These are phyloP conservation scores for Acrobasis repandana DNA, from an alignment of 2,888 invertebrate species.

Conservation along the genomic window DNA sequence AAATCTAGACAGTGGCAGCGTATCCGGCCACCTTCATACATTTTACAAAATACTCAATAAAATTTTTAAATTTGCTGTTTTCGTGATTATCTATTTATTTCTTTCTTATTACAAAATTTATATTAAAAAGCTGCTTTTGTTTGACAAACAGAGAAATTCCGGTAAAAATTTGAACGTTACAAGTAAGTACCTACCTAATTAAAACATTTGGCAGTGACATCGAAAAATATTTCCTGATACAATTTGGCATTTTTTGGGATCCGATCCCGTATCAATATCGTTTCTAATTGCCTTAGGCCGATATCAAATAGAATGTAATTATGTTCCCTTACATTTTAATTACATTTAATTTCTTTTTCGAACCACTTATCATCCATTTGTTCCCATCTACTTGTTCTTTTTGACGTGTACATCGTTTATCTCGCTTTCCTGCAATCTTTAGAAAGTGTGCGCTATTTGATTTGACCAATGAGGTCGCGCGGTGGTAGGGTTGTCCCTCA, in stretches of 20 bases:
- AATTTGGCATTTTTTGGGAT: not conserved
- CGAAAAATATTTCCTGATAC: not conserved
- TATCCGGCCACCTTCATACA: too few relatives aligned
- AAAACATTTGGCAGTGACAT: not conserved
- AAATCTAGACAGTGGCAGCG: too few relatives aligned
- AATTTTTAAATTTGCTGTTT: too few relatives aligned
- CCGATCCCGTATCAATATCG: slow-evolving; percentile 6
- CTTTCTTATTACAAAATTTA: too few relatives aligned
- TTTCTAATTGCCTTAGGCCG: slow-evolving; percentile 13
- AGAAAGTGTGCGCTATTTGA: too few relatives aligned
- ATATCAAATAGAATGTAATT: slow-evolving; percentile 13
- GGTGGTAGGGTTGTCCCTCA: too few relatives aligned
- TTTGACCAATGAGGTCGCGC: too few relatives aligned
- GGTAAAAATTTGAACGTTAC: not conserved
- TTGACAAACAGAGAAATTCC: not conserved
- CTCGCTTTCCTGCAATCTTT: too few relatives aligned
- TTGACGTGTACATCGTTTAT: too few relatives aligned
- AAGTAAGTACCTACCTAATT: not conserved
- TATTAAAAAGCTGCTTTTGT: not conserved
- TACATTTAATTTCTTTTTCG: slow-evolving; percentile 12
- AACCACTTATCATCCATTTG: slow-evolving; percentile 4
- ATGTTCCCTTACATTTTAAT: slow-evolving; percentile 8
- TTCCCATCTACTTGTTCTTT: slow-evolving; percentile 5
- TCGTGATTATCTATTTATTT: too few relatives aligned
- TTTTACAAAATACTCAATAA: too few relatives aligned